Evolutionary conservation across 2,888 invertebrate genomes (phyloP), one percentile per base, ranked within the genome.

Genomic region (Drosophila tripunctata): DNA sequence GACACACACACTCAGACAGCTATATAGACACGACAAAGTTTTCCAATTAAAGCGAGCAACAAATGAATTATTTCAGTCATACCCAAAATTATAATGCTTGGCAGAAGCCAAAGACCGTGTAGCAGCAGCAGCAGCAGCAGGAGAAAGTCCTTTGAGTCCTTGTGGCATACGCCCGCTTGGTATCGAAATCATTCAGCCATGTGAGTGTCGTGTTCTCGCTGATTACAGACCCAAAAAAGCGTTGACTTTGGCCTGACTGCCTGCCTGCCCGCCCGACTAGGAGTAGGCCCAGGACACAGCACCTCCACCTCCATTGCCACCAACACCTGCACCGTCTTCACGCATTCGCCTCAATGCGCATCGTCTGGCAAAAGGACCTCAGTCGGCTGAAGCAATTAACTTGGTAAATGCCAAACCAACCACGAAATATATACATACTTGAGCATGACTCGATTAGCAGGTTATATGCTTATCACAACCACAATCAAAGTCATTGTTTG

Each of bases 41-140:
- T 82, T 82, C 79, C 82, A 87, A 87, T 83, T 83, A 83, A 69
- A 63, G 64, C 52, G 47, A 65, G 57, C 76, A 78, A 68, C 70
- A 66, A 68, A 75, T 67, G 72, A 78, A 82, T 82, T 79, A 85
- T 81, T 66, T 58, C 60, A 62, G 47, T 57, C 75, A 63, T 55
- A 38, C 21, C 58, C 66, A 19, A 51, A 27, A 58, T 43, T 41
- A 43, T 31, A 52, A 45, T 51, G 24, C 47, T 24, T 24, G 8
- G 45, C 7, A 2, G 15, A 15, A 22, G 14, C 4, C 19, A 21
- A 12, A 40, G 6, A 19, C 40, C 4, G 40, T n/a, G n/a, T n/a
- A n/a, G n/a, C n/a, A n/a, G 27, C 27, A 27, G 10, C 8, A 30
- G 3, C n/a, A 7, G 15, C 7, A 21, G 31, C 31, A 5, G 3